Conservation (phyloP, 2,888 invertebrate genomes). For the Dermolepida albohirtum region DNA sequence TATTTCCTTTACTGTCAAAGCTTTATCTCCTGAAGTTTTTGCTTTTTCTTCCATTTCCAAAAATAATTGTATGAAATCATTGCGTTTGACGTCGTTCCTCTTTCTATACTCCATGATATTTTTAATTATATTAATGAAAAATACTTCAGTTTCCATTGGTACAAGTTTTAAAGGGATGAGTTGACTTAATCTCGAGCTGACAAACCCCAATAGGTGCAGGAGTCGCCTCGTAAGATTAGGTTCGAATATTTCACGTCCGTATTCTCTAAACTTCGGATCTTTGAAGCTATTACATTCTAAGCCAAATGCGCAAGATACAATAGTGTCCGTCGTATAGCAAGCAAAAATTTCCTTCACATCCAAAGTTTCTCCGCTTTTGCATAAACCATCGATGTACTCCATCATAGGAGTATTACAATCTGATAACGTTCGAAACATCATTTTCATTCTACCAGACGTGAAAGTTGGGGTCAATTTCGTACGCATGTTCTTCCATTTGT, state of each 20-base stretch:
- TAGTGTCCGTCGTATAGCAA: slow-evolving; percentile 41
- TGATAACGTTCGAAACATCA: slow-evolving; percentile 33
- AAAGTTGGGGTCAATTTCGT: slow-evolving; percentile 35
- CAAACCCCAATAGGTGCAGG: neutral
- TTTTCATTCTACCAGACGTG: no score
- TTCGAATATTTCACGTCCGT: slow-evolving; percentile 30
- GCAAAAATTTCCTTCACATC: slow-evolving; percentile 39
- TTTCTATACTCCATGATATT: slow-evolving; percentile 53
- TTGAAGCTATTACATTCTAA: slow-evolving; percentile 39
- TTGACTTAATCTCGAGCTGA: neutral
- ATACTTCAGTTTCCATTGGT: neutral
- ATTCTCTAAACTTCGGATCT: slow-evolving; percentile 35
- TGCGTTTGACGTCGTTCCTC: slow-evolving; percentile 47
- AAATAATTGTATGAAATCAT: slow-evolving; percentile 60
- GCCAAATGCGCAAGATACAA: slow-evolving; percentile 41
- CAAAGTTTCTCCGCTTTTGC: neutral
- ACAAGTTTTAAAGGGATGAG: neutral
- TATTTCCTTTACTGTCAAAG: slow-evolving; percentile 46
- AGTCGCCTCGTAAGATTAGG: neutral
- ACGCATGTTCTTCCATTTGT: slow-evolving; percentile 39
- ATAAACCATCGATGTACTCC: slow-evolving; percentile 2
- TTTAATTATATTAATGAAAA: slow-evolving; percentile 25
- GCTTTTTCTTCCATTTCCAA: slow-evolving; percentile 50
- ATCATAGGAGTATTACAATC: slow-evolving; percentile 30
- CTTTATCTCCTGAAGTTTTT: slow-evolving; percentile 7